Evolutionary conservation across 2,888 invertebrate genomes (phyloP).

Genomic region (Drosophila incognita): DNA sequence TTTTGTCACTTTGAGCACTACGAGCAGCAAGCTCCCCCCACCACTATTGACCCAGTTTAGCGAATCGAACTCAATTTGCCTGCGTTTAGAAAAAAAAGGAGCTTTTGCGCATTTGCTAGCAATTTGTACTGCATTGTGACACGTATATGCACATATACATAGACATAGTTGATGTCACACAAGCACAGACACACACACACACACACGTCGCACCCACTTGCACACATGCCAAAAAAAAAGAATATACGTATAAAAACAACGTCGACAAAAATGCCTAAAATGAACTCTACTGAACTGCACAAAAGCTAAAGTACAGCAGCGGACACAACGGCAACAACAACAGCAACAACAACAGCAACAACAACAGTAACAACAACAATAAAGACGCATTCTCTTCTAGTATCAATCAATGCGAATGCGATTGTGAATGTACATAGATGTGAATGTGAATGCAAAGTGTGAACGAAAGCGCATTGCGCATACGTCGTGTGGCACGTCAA

Average conservation of each 20-base stretch:
- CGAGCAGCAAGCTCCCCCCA: neutral
- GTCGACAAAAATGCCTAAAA: conserved; percentile 16
- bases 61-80: conserved; percentile 1
- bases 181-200: conserved; percentile 3
- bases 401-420: conserved; percentile 52
- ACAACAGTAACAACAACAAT: conserved; percentile 11
- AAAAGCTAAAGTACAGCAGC: conserved; percentile 68
- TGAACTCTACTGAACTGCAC: conserved; percentile 73
- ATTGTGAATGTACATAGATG: neutral
- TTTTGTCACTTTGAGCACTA: neutral
- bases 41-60: conserved; percentile 39
- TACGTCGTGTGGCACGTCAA: conserved; percentile 54
- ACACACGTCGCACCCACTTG: conserved; percentile 16
- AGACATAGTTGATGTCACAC: neutral
- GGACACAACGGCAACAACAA: conserved; percentile 61
- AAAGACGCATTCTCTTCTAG: conserved; percentile 26
- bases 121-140: conserved; percentile 52
- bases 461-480: conserved; percentile 63
- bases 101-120: conserved; percentile 6
- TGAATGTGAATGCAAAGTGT: conserved; percentile 17
- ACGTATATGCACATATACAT: conserved; percentile 41
- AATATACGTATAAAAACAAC: conserved; percentile 13
- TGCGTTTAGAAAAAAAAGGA: neutral
- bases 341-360: conserved; percentile 14
- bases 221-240: conserved; percentile 48